Base-by-base conservation (phyloP, 1,140 invertebrate species). In the Triops cancriformis region DNA sequence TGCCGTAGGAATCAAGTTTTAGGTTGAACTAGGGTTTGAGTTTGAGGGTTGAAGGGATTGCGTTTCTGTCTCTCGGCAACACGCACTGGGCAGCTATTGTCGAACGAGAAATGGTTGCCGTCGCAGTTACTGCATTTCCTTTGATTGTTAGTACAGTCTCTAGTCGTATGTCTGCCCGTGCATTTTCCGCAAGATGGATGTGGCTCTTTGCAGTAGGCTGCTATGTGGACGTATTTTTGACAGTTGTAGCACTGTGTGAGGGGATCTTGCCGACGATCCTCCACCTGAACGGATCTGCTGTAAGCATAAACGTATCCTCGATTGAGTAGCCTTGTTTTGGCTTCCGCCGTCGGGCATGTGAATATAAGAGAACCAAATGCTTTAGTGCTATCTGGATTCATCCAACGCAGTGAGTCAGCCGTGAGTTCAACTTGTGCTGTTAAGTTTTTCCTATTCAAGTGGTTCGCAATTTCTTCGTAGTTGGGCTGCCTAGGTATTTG, bases 241-340 rank as follows among this genome's bases (percentile, higher is more conserved):
- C 74, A 41, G 74, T 41, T 5, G 74, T n/a, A 75, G 41, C 74
- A 75, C 37, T 75, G 74, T 11, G 26, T 41, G 10, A 75, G 28
- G 74, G 11, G 37, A 14, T 75, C 6, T 41, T 41, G 74, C 9
- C 26, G 37, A 18, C 37, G 45, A 26, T 75, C 74, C 10, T 14
- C 26, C 12, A 75, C 27, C 41, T 75, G 74, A 1, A 75, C 26
- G 37, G 45, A 26, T 18, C 74, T 31, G 26, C 45, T 75, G 37
- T 10, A 41, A 37, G 26, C 28, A 41, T 43, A 23, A 41, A 75
- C 12, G 37, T 42, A 75, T 6, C 37, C 37, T 45, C 45, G 11
- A 41, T 41, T 10, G 74, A 75, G 74, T 18, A 75, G 37, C 45
- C 23, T 75, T 41, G 74, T 42, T 45, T 75, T 75, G 10, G 41